A percentile compares a stretch with the other conserved stretches of the same genome.
Conservation (phyloP, 1,140 invertebrate genomes). For the Sminthurinus signatus region DNA sequence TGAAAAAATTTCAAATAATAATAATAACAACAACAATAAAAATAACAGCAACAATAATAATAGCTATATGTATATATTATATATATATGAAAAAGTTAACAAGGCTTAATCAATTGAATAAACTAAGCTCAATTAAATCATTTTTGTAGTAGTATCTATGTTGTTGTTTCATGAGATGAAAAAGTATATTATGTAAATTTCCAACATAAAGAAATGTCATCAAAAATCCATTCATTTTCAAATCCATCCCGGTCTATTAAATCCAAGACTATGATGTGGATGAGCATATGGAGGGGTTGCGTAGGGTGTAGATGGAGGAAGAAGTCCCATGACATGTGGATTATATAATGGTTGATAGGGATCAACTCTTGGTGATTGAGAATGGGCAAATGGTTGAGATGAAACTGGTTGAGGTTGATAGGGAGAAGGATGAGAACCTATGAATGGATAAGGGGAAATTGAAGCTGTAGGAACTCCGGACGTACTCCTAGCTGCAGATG, state of each 20-base stretch:
- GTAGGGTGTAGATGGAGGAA: conserved; percentile 17
- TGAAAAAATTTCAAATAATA: too few species aligned
- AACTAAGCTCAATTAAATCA: too few species aligned
- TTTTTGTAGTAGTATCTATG: too few species aligned
- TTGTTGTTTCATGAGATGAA: too few species aligned
- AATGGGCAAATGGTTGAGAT: conserved; percentile 23
- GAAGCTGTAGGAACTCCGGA: conserved; percentile 19
- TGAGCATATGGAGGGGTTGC: conserved; percentile 31
- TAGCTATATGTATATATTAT: too few species aligned
- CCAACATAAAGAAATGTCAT: too few species aligned
- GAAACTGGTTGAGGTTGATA: conserved; percentile 27
- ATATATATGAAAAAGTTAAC: too few species aligned
- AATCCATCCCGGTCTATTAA: conserved; percentile 39
- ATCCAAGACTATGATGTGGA: conserved; percentile 29
- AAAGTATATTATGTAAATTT: too few species aligned
- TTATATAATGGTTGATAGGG: conserved; percentile 38
- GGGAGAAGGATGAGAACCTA: conserved; percentile 35
- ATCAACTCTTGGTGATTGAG: conserved; percentile 25
- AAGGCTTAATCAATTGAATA: too few species aligned
- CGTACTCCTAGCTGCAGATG: conserved; percentile 13
- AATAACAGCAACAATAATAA: too few species aligned
- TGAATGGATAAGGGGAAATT: conserved; percentile 32
- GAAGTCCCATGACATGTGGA: conserved; percentile 33
- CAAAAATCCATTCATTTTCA: too few species aligned
- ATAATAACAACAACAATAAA: too few species aligned